phyloP scores from a whole-genome alignment of 2,888 invertebrate genomes.

The Sphecodes monilicornis region DNA sequence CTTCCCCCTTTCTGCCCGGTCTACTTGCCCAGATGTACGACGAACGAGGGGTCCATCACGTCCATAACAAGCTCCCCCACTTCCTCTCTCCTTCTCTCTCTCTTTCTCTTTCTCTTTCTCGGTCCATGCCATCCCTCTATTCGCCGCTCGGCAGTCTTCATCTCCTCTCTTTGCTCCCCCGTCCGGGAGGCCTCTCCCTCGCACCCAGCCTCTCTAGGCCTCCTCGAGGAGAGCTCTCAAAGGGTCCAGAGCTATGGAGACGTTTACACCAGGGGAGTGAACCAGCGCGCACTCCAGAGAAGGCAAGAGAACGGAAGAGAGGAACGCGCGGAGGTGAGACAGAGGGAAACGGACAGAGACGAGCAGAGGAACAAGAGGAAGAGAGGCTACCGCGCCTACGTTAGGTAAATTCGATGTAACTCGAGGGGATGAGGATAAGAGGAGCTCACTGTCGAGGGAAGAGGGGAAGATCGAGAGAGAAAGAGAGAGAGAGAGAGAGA shows the following conservation, averaged over 20 bases:
- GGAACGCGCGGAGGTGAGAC: conserved; percentile 42
- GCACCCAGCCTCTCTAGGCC: conserved; percentile 70
- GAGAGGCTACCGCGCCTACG: conserved; percentile 76
- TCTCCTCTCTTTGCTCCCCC: conserved; percentile 43
- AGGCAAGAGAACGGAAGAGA: conserved; percentile 51
- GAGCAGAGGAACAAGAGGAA: conserved; percentile 53
- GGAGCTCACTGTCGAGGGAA: conserved; percentile 59
- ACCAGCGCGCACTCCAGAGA: conserved; percentile 51
- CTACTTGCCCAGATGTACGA: conserved; percentile 73
- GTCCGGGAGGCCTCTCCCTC: conserved; percentile 48
- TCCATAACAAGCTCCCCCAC: conserved; percentile 81
- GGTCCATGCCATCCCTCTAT: conserved; percentile 16
- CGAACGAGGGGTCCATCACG: conserved; percentile 84
- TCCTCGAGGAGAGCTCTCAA: conserved; percentile 74
- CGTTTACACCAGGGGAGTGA: conserved; percentile 73
- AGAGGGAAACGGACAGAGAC: conserved; percentile 52
- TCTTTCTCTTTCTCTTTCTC: conserved; percentile 23
- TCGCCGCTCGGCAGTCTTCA: conserved; percentile 19
- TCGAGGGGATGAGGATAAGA: conserved; percentile 76
- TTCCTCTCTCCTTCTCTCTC: conserved; percentile 61
- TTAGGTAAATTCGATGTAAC: conserved; percentile 83
- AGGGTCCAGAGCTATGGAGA: conserved; percentile 75
- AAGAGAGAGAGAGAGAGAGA: conserved; percentile 25
- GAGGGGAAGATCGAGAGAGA: conserved; percentile 31
- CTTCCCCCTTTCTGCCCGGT: conserved; percentile 71